Percentiles rank a stretch among this genome's conserved stretches.
phyloP scores from a whole-genome alignment of 2,797 vertebrate species.

The Pseudochirops cupreus region DNA sequence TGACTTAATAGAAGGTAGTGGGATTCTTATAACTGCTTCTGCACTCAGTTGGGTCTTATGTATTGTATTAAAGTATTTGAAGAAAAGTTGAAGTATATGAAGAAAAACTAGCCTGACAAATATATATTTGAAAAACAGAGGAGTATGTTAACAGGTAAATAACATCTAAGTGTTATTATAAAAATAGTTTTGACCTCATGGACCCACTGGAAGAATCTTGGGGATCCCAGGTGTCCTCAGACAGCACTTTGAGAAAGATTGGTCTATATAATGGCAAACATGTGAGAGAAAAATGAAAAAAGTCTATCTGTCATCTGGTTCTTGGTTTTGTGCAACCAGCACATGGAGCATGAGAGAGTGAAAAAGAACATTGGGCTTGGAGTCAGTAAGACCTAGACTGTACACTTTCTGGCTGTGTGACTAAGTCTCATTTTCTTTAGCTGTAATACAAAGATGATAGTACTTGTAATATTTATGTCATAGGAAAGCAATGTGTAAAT shows the following conservation, averaged over 20 bases:
- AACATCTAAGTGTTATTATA: neutral
- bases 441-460: neutral
- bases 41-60: neutral
- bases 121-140: neutral
- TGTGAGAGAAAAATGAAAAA: neutral
- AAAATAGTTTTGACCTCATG: neutral
- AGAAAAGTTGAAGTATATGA: neutral
- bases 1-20: neutral
- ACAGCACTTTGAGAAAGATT: neutral
- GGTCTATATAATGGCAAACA: neutral
- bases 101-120: neutral
- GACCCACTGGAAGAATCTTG: neutral
- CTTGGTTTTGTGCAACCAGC: neutral
- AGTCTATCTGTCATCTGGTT: neutral
- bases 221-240: neutral
- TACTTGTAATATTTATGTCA: neutral
- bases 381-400: neutral
- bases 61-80: neutral
- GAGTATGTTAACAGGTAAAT: neutral
- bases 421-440: no score
- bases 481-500: neutral
- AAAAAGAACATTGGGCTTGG: neutral
- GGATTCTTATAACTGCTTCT: neutral
- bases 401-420: neutral
- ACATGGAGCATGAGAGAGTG: neutral